Base-by-base conservation (phyloP, 2,797 vertebrate genomes). In the Syndactyla subalaris region DNA sequence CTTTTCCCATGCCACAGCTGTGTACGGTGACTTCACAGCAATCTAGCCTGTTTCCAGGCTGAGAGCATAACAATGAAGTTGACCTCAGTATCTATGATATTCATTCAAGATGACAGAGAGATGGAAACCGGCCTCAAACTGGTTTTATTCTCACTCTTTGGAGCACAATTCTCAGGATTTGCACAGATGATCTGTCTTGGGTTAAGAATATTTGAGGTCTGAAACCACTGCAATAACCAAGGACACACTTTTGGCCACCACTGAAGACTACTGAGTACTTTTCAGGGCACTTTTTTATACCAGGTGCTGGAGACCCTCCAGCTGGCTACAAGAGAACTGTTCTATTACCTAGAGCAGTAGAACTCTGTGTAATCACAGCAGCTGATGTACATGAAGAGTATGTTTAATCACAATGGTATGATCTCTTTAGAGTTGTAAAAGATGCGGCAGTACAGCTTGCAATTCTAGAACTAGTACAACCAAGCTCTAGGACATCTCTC, bases 1-100 rank as follows among this genome's bases (percentile, higher is more conserved):
- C 59, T 97, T 97, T 82, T 91, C 67, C 88, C 17, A 61, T 93
- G 76, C 43, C 91, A 74, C 88, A 94, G 86, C 81, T 95, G 83
- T 14, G 6, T 83, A 21, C 70, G 70, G 45, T 97, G 95, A 95
- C 78, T 96, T 93, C 91, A 78, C 58, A 93, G 46, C 74, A 76
- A 48, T 86, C 76, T 93, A 96, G 91, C 74, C 70, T 55, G 17
- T 79, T 83, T 96, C 87, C 89, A 95, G 63, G 52, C 45, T 84
- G 59, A 55, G 59, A 89, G 55, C 1, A 2, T 34, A 84, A 93
- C 20, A 32, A 55, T 95, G 80, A 95, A 78, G 34, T 79, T 51
- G 76, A 46, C 20, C 20, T 74, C 66, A 30, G 38, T 51, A 39
- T 30, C 34, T 51, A 38, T 81, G 77, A 7, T 55, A 27, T 48